These are phyloP conservation scores for Ramphastos sulfuratus DNA, from an alignment of 2,113 vertebrate genomes.

Conservation along the genomic window DNA sequence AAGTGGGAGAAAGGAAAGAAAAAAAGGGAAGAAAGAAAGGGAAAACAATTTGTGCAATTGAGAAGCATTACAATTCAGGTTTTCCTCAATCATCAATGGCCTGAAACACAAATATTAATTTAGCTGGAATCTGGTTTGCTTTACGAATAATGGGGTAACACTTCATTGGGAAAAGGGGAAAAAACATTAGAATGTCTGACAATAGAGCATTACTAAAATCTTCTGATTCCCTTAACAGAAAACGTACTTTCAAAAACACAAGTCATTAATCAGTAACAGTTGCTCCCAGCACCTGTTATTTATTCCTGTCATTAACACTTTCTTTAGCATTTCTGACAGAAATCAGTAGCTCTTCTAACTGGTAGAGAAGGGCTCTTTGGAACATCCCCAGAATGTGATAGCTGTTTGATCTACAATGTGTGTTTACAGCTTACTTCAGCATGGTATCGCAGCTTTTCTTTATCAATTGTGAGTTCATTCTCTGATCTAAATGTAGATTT, in stretches of 20 bases:
- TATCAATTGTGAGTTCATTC: background rate
- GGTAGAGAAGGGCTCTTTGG: slow-evolving; percentile 22
- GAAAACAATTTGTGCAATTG: background rate
- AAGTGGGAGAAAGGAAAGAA: background rate
- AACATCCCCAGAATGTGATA: background rate
- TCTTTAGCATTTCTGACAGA: slow-evolving; percentile 63
- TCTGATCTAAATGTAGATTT: background rate
- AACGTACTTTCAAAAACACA: slow-evolving; percentile 55
- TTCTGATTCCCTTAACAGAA: slow-evolving; percentile 63
- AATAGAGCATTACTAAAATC: slow-evolving; percentile 32
- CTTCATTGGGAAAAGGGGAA: background rate
- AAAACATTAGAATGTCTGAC: slow-evolving; percentile 39
- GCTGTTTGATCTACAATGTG: background rate
- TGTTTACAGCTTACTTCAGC: background rate
- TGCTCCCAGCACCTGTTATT: slow-evolving; percentile 76
- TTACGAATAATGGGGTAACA: background rate
- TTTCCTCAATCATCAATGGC: background rate
- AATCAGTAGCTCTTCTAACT: slow-evolving; percentile 33
- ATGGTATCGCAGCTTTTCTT: background rate
- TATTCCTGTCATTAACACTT: slow-evolving; percentile 48
- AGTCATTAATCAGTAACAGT: slow-evolving; percentile 70
- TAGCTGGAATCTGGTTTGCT: slow-evolving; percentile 2
- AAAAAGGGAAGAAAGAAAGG: background rate
- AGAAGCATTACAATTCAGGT: background rate
- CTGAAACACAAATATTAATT: slow-evolving; percentile 22